Conservation (phyloP, 2,113 vertebrate species). For the Tichodroma muraria region DNA sequence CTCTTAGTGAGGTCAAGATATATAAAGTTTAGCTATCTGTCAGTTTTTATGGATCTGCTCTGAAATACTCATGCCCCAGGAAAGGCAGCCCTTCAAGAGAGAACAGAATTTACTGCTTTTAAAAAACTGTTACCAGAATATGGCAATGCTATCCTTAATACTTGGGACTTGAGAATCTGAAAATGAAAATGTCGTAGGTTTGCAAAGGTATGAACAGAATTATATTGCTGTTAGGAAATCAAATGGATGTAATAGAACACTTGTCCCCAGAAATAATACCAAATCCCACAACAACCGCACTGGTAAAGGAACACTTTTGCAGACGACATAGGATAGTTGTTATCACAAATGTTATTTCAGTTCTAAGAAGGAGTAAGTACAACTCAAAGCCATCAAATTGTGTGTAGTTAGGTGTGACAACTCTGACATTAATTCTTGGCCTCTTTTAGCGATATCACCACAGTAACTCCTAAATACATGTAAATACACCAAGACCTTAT, state of each 20-base stretch:
- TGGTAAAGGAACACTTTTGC: background rate
- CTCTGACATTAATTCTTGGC: background rate
- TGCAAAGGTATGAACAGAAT: background rate
- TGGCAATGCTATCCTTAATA: background rate
- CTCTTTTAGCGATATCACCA: background rate
- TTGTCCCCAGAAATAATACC: background rate
- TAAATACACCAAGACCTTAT: background rate
- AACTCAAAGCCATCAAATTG: background rate
- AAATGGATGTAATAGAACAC: background rate
- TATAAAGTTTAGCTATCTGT: background rate
- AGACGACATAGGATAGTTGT: background rate
- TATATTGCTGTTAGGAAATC: background rate
- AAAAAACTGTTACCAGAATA: background rate
- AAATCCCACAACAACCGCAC: background rate
- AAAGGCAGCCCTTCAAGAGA: background rate
- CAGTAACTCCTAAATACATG: background rate
- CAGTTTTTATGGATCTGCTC: slow-evolving; percentile 14
- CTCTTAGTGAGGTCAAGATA: background rate
- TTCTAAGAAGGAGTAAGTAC: background rate
- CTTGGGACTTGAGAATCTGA: background rate
- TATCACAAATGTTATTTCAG: background rate
- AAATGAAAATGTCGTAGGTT: background rate
- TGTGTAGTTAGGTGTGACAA: background rate
- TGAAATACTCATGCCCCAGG: background rate
- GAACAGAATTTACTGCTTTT: background rate